Evolutionary conservation across 2,797 vertebrate genomes (phyloP).

Genomic region (Onychomys leucogaster): DNA sequence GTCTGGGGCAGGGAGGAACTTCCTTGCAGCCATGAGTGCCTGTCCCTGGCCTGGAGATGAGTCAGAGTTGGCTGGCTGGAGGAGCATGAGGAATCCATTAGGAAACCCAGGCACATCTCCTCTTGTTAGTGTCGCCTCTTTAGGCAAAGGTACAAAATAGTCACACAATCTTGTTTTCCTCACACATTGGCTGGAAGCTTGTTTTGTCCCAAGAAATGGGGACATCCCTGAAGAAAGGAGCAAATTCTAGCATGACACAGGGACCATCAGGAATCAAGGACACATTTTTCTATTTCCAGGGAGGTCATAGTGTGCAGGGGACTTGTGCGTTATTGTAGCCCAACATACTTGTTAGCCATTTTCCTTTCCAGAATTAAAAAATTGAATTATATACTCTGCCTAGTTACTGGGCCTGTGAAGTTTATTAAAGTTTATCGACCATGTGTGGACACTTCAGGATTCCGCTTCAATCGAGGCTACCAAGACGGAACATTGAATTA

Average conservation of each 20-base stretch:
- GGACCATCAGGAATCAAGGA: conserved; percentile 72
- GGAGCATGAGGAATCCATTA: conserved; percentile 17
- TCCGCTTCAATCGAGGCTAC: conserved; percentile 86
- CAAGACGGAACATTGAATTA: conserved; percentile 91
- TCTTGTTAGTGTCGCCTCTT: conserved; percentile 11
- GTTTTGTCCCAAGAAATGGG: conserved; percentile 41
- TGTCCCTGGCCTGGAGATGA: not conserved
- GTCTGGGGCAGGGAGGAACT: conserved; percentile 29
- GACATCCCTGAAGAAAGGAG: conserved; percentile 65
- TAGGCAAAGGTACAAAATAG: conserved; percentile 64
- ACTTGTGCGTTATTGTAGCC: conserved; percentile 80
- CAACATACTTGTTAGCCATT: conserved; percentile 86
- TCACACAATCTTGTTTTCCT: conserved; percentile 77
- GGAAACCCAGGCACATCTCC: conserved; percentile 23
- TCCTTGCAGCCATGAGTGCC: not conserved
- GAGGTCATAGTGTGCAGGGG: conserved; percentile 66
- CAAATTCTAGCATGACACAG: conserved; percentile 80
- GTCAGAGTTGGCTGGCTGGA: conserved; percentile 26
- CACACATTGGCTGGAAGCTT: conserved; percentile 66
- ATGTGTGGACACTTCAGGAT: conserved; percentile 89
- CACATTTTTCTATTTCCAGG: conserved; percentile 74
- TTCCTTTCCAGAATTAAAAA: conserved; percentile 89
- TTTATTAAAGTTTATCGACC: conserved; percentile 93
- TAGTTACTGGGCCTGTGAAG: conserved; percentile 88
- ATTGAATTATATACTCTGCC: conserved; percentile 89